Conservation (phyloP, 2,888 invertebrate genomes). For the Meiosimyza platycephala region DNA sequence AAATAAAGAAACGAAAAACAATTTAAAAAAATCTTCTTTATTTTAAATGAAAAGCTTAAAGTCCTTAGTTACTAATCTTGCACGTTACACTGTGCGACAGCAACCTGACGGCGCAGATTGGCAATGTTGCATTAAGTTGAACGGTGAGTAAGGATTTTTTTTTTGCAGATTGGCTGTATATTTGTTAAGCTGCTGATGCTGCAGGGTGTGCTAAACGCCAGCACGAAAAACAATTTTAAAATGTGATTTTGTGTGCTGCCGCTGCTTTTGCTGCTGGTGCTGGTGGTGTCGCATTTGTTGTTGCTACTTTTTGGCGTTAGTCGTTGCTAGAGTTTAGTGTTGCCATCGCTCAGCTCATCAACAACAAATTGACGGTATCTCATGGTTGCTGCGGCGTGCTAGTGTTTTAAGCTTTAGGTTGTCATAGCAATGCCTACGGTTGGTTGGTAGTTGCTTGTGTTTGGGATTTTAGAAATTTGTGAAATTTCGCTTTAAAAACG, state of each 20-base stretch:
- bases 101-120: too few species aligned
- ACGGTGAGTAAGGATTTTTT: neutral
- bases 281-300: neutral
- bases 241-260: slow-evolving; percentile 24
- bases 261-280: slow-evolving; percentile 11
- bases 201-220: neutral
- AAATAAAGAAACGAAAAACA: too few species aligned
- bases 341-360: neutral
- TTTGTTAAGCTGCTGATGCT: neutral
- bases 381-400: too few species aligned
- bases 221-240: slow-evolving; percentile 10
- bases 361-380: too few species aligned
- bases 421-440: neutral
- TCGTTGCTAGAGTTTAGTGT: neutral
- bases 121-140: too few species aligned
- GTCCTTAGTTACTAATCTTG: neutral
- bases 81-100: too few species aligned
- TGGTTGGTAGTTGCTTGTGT: neutral
- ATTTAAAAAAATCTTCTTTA: neutral
- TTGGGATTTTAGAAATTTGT: neutral
- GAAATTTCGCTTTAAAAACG: too few species aligned
- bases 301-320: neutral
- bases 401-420: neutral
- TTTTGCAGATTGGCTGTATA: slow-evolving; percentile 3
- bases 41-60: slow-evolving; percentile 1